phyloP scores from a whole-genome alignment of 2,797 vertebrate species.

The Pangasius sanitwongsei region DNA sequence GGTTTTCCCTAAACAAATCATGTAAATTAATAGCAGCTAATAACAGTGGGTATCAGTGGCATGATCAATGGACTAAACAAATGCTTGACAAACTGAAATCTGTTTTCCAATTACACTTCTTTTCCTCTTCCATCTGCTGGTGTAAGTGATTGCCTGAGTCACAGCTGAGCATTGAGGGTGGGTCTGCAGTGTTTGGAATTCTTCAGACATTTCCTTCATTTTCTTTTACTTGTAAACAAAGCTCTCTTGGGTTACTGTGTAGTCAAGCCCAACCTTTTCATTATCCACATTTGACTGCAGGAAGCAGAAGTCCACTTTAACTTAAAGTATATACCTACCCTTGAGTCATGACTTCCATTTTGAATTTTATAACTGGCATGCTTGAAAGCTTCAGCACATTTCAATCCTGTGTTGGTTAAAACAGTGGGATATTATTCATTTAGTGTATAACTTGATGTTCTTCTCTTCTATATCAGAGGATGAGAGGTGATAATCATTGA shows the following conservation, averaged over 20 bases:
- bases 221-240: slow-evolving; percentile 28
- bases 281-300: slow-evolving; percentile 21
- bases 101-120: slow-evolving; percentile 45
- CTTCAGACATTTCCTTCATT: background rate
- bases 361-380: slow-evolving; percentile 4
- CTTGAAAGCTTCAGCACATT: slow-evolving; percentile 18
- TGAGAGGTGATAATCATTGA: slow-evolving; percentile 45
- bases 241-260: slow-evolving; percentile 21
- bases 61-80: slow-evolving; percentile 31
- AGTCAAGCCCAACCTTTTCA: slow-evolving; percentile 32
- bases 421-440: slow-evolving; percentile 34
- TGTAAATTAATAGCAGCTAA: slow-evolving; percentile 21
- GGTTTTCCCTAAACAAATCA: background rate
- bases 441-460: slow-evolving; percentile 39
- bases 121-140: slow-evolving; percentile 41
- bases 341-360: slow-evolving; percentile 31
- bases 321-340: slow-evolving; percentile 26
- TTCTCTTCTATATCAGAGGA: slow-evolving; percentile 27
- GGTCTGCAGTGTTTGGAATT: slow-evolving; percentile 24
- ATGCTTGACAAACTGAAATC: slow-evolving; percentile 41
- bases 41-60: slow-evolving; percentile 21
- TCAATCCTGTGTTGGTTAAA: slow-evolving; percentile 37
- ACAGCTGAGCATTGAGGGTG: slow-evolving; percentile 8
- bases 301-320: slow-evolving; percentile 33
- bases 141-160: slow-evolving; percentile 43